Evolutionary conservation across 2,888 invertebrate species (phyloP).

Genomic region (Drosophila flavopinicola): DNA sequence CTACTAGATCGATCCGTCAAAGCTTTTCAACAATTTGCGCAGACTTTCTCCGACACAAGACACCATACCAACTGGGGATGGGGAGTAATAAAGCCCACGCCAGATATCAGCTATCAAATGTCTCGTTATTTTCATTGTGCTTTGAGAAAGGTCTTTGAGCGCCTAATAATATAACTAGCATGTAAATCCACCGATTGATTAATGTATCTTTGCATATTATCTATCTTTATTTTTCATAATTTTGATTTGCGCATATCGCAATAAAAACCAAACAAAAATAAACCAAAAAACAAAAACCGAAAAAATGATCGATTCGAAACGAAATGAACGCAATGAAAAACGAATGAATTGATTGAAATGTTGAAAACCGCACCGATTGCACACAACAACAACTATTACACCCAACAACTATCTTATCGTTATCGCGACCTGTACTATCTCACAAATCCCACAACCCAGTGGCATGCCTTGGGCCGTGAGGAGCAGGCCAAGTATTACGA

Average conservation of each 20-base stretch:
- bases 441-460: slow-evolving; percentile 86
- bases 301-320: slow-evolving; percentile 17
- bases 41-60: slow-evolving; percentile 3
- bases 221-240: slow-evolving; percentile 52
- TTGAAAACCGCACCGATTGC: slow-evolving; percentile 19
- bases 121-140: slow-evolving; percentile 7
- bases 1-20: slow-evolving; percentile 79
- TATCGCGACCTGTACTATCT: slow-evolving; percentile 37
- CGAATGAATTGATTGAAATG: slow-evolving; percentile 11
- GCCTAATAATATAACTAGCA: slow-evolving; percentile 16
- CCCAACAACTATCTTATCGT: too few relatives aligned
- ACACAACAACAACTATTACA: slow-evolving; percentile 12
- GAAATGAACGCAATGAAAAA: slow-evolving; percentile 13
- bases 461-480: slow-evolving; percentile 99
- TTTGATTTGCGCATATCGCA: slow-evolving; percentile 46
- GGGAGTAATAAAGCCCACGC: neutral
- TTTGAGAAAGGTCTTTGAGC: slow-evolving; percentile 11
- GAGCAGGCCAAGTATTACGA: slow-evolving; percentile 99
- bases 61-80: neutral
- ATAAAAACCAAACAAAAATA: slow-evolving; percentile 8
- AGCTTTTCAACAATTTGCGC: slow-evolving; percentile 51
- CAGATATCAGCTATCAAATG: too few relatives aligned
- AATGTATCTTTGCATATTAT: slow-evolving; percentile 38
- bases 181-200: slow-evolving; percentile 20
- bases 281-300: slow-evolving; percentile 6